Evolutionary conservation across 2,113 vertebrate species (phyloP), one percentile per base, ranked within the genome.

Genomic region (Tamias sibiricus): DNA sequence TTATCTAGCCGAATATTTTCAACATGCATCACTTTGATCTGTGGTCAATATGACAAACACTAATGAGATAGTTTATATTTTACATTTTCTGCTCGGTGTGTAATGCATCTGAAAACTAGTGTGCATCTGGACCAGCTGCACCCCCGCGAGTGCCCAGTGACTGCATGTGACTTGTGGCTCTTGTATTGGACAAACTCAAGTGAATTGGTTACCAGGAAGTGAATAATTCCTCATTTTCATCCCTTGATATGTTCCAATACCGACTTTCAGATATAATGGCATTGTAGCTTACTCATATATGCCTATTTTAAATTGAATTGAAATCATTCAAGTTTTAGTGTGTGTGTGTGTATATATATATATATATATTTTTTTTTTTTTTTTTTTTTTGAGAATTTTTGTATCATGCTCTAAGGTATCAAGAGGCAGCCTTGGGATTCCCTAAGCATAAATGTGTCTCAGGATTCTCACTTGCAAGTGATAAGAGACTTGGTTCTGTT

Each of bases 191-290:
- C 30, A 40, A 75, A 57, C 40, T 28, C 52, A 16, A 2, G 1
- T 6, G 62, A 20, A 13, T 8, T 0, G 0, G 30, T 66, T 54
- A 47, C 1, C 10, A 0, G 0, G 4, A 80, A n/a, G 12, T 9
- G 44, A 90, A 49, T 8, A 10, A 37, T 37, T 42, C 40, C 68
- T 47, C 5, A n/a, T 86, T 89, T 5, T 93, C 17, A 84, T 19
- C 80, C 32, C 14, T 26, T 54, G 68, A 26, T 66, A 17, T 5
- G 26, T 26, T 52, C 47, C 47, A 5, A 76, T 37, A 47, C 64
- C 37, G 17, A 72, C n/a, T 72, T 86, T 75, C 9, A 22, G 37
- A 52, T 92, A 76, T 69, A 90, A 84, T 40, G 52, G 8, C 44
- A 92, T 87, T 40, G 6, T 12, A 54, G n/a, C 71, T 30, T 44